Conservation (phyloP, 2,888 invertebrate species). For the Rotaria socialis region DNA sequence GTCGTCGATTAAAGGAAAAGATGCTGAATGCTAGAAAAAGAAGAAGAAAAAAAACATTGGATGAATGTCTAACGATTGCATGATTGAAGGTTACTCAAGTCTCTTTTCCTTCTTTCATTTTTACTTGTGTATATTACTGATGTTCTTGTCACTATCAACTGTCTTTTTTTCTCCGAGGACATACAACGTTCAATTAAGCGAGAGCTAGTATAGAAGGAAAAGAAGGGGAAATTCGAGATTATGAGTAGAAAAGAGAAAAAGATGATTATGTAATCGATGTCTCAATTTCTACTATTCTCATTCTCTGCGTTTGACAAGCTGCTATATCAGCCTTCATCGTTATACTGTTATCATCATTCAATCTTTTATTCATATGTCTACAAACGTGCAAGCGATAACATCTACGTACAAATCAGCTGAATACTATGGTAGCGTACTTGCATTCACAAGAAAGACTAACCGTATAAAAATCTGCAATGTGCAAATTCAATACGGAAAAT, state of each 20-base stretch:
- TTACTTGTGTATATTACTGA: neutral
- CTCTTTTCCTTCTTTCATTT: neutral
- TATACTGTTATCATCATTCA: conserved; percentile 1
- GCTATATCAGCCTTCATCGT: neutral
- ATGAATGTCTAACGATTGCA: neutral
- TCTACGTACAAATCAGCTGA: neutral
- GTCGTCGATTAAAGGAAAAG: neutral
- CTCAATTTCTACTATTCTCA: neutral
- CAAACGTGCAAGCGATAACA: neutral
- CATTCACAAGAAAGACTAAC: neutral
- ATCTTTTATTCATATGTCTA: neutral
- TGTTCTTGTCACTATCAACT: neutral
- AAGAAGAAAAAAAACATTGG: neutral
- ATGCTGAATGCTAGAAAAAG: neutral
- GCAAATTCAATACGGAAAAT: neutral
- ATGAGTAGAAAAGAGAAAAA: neutral
- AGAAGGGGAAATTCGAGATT: conserved; percentile 3
- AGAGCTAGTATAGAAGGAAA: neutral
- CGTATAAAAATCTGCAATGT: neutral
- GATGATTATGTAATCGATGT: neutral
- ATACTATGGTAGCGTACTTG: neutral
- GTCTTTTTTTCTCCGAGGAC: neutral
- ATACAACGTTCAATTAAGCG: conserved; percentile 18
- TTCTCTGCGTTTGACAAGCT: neutral
- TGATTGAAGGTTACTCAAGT: neutral